Evolutionary conservation across 2,888 invertebrate genomes (phyloP), one percentile per base, ranked within the genome.

Genomic region (Rugalucina vietnamica): DNA sequence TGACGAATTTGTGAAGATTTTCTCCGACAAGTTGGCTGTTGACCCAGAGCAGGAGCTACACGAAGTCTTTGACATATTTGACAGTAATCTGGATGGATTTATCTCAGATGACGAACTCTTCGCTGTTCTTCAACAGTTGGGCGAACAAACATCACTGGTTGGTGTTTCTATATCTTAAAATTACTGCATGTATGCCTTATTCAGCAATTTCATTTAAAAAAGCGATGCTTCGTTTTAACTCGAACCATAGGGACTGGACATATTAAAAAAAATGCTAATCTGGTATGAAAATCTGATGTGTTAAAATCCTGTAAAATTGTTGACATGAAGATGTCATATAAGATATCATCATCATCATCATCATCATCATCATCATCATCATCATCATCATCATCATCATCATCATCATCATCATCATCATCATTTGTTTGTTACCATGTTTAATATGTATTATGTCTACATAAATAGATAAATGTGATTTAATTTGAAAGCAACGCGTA

Each of bases 11-110:
- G 88, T 93, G 29, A 89, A 91, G 77, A 93, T 93, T 37, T 93
- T 94, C 84, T 91, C 91, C 8, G 87, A 91, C 49, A 93, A 93
- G 79, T 84, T 93, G 71, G 90, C 91, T 0, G 90, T 92, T 39
- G 93, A 93, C 73, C 93, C 92, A 0, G 93, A 93, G 54, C 89
- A 91, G 27, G 93, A 93, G 79, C 85, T 94, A 10, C 90, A 91
- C 57, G 93, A 93, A 76, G 92, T 93, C 24, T 94, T 94, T 84
- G 81, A 89, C 39, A 92, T 93, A 3, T 94, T 94, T 82, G 93
- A 94, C 81, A 87, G 89, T 27, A 92, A 94, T 79, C 88, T 91
- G 10, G 94, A 94, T 71, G 94, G 93, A 0, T 92, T 91, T 78
- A 94, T 94, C 29, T 90, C 90, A 8, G 87, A 90, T 5, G 91